Evolutionary conservation across 2,113 vertebrate species (phyloP).

Genomic region (cat (Felis catus)): F.catus_Fca126_mat1.0 CM031416.1:100805501-100806000

Average conservation of each 20-base stretch:
- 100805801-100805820: neutral
- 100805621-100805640: neutral
- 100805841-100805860: neutral
- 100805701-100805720: neutral
- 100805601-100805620: neutral
- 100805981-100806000: neutral
- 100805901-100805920: neutral
- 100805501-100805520: neutral
- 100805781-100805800: neutral
- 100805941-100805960: neutral
- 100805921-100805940: neutral
- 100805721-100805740: neutral
- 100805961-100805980: neutral
- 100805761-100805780: neutral
- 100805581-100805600: neutral
- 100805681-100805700: neutral
- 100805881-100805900: neutral
- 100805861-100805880: neutral
- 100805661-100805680: neutral
- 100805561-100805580: neutral
- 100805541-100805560: neutral
- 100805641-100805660: neutral
- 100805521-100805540: conserved; percentile 20
- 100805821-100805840: neutral
- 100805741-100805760: neutral